Evolutionary conservation across 2,797 vertebrate genomes (phyloP).

Genomic region (Okamejei kenojei): DNA sequence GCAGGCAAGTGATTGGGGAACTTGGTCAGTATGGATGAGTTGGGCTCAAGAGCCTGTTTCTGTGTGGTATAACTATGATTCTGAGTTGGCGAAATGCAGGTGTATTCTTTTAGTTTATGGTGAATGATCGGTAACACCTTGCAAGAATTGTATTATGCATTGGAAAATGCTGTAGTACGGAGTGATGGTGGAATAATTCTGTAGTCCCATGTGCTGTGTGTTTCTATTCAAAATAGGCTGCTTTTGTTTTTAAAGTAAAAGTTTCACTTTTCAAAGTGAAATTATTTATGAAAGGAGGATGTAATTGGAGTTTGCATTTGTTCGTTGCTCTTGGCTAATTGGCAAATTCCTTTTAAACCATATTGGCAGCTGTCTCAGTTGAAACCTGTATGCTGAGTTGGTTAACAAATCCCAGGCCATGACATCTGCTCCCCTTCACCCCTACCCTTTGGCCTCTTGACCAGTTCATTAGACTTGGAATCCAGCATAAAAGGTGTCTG

Average conservation of each 20-base stretch:
- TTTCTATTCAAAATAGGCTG: not conserved
- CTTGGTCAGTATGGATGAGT: too few species aligned
- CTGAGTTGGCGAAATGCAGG: too few species aligned
- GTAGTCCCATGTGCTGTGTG: too few species aligned
- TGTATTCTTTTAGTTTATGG: too few species aligned
- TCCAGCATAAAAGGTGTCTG: not conserved
- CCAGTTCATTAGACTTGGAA: not conserved
- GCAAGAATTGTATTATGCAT: too few species aligned
- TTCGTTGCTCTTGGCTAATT: not conserved
- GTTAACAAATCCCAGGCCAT: not conserved
- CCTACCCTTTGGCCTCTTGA: not conserved
- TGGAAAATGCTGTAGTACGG: too few species aligned
- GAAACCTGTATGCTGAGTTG: not conserved
- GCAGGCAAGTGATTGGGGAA: too few species aligned
- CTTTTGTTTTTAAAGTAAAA: not conserved
- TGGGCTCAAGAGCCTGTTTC: too few species aligned
- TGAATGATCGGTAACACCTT: too few species aligned
- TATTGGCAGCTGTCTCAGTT: not conserved
- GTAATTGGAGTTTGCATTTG: not conserved
- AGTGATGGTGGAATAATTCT: not conserved
- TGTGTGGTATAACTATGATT: too few species aligned
- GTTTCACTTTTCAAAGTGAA: not conserved
- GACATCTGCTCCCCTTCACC: not conserved
- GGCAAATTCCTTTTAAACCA: not conserved
- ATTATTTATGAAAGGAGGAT: not conserved